Evolutionary conservation across 2,113 vertebrate genomes (phyloP), one percentile per base, ranked within the genome.

Genomic region (Myiozetetes cayanensis): DNA sequence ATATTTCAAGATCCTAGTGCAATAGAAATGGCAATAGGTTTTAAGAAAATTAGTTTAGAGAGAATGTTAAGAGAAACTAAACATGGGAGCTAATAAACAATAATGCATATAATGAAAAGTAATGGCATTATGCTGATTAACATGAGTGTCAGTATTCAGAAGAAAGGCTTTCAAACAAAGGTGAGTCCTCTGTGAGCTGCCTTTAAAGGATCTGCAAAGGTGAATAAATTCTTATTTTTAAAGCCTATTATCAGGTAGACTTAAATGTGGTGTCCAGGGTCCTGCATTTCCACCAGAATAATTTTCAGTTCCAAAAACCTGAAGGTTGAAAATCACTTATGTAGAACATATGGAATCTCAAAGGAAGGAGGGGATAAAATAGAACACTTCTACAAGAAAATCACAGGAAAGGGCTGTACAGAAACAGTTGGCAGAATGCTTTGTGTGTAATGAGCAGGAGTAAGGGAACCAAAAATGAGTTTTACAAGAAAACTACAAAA

Each of bases 31-130:
- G 71, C 35, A 87, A 50, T 28, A 73, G 62, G 43, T 62, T 85
- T 94, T 46, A 80, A 83, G 89, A 85, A 89, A 87, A 94, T 91
- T 49, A 39, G 67, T 93, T 94, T 96, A 82, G 52, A 55, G 67
- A 46, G 74, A 46, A 82, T 46, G 37, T 46, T 85, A 87, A 66
- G 46, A 74, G 71, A 90, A 82, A 82, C 18, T 50, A 73, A 87
- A 77, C 58, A 31, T 25, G 50, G 62, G 37, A 80, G 17, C 52
- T 90, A 91, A 91, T 91, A 76, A 94, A 61, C 25, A 68, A 33
- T 92, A 94, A 75, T 68, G 71, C 49, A 72, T 82, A 44, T 70
- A 90, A 96, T 93, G 71, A 95, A 85, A 91, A 76, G 44, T 87
- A 93, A 96, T 50, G n/a, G 44, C 17, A 14, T 87, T 93, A 27